phyloP scores from a whole-genome alignment of 2,797 vertebrate genomes.

The Iguana delicatissima region DNA sequence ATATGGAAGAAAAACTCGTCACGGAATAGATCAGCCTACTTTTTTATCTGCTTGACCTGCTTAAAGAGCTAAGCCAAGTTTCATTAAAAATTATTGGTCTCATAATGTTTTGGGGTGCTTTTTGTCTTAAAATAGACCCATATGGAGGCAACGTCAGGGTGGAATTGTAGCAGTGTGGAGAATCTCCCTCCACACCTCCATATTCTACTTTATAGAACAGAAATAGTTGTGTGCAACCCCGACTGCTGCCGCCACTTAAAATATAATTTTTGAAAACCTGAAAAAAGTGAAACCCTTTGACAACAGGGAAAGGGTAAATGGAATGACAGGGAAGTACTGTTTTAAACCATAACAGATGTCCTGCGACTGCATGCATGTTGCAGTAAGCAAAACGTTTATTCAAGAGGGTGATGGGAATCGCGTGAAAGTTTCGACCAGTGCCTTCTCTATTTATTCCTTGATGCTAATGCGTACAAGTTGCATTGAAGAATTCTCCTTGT shows the following conservation, averaged over 20 bases:
- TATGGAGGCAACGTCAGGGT: slow-evolving; percentile 75
- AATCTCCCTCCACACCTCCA: slow-evolving; percentile 13
- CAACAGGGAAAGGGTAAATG: slow-evolving; percentile 8
- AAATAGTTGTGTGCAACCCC: not conserved
- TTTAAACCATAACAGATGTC: not conserved
- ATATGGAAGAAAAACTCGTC: slow-evolving; percentile 54
- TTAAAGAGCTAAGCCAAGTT: slow-evolving; percentile 77
- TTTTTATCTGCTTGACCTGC: slow-evolving; percentile 77
- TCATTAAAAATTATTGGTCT: slow-evolving; percentile 84
- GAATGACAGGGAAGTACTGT: slow-evolving; percentile 32
- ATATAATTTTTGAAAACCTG: not conserved
- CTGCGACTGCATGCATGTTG: slow-evolving; percentile 18
- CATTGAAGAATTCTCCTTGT: slow-evolving; percentile 69
- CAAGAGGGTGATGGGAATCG: not conserved
- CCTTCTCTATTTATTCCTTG: slow-evolving; percentile 31
- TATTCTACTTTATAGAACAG: slow-evolving; percentile 5
- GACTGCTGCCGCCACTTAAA: not conserved
- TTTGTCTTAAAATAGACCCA: slow-evolving; percentile 69
- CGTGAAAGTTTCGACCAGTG: slow-evolving; percentile 1
- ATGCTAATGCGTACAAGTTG: slow-evolving; percentile 35
- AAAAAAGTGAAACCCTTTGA: slow-evolving; percentile 18
- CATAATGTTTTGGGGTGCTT: slow-evolving; percentile 68
- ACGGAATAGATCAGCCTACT: slow-evolving; percentile 45
- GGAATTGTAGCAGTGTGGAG: slow-evolving; percentile 48
- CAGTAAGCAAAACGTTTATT: slow-evolving; percentile 9